Base-by-base conservation (phyloP, 2,113 vertebrate species). In the Thalassoma bifasciatum region DNA sequence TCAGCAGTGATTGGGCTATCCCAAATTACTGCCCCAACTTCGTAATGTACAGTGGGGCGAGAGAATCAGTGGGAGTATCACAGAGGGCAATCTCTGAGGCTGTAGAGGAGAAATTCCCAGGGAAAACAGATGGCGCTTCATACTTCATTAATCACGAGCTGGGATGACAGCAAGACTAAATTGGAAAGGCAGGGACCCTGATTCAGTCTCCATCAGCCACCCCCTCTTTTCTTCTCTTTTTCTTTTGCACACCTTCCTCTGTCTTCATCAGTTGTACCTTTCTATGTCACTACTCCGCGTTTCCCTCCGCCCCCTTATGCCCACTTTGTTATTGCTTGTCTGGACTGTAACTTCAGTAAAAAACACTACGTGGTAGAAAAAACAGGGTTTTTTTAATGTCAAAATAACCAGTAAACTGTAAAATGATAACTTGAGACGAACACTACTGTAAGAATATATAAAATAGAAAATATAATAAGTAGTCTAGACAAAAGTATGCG, bases 141-240 rank as follows among this genome's bases (percentile, higher is more conserved):
- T 63, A 70, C 67, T 63, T 79, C 82, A 92, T 93, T 83, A 88
- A 89, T 92, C 88, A 84, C 52, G 19, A 49, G 51, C 24, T 57
- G 40, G 71, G 23, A 67, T 85, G 85, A 87, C 87, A 79, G 84
- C 82, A 58, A 42, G 42, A 72, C 62, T 84, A 86, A 88, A 89
- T 75, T 85, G 75, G 54, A 86, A 70, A 81, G 53, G 71, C 77
- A 81, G n/a, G 52, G 50, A 67, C 66, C 40, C 26, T 24, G 57
- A 61, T 70, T 78, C 56, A 1, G 42, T 75, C 58, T 72, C 52
- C 72, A 77, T 85, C 80, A 72, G 47, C 72, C 60, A 79, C 44
- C 44, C 49, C 60, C 44, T 53, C 46, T 10, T 64, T 44, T 37
- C 17, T 13, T 19, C 11, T 22, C 17, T 52, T 68, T 46, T 51